These are phyloP conservation scores for Boloria selene DNA, from an alignment of 2,888 invertebrate genomes.

Conservation along the genomic window DNA sequence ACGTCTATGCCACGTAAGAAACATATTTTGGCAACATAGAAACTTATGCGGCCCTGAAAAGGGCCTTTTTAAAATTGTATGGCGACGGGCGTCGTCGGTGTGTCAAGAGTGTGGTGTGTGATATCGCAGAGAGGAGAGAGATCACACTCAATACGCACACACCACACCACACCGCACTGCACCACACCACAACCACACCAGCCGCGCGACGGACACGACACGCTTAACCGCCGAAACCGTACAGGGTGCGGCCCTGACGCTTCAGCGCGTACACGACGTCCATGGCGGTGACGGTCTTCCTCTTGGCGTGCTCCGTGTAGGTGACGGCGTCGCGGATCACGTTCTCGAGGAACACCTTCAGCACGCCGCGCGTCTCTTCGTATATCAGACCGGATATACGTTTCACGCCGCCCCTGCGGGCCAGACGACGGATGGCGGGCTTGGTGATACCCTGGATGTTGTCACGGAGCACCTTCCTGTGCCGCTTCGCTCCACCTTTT, in stretches of 20 bases:
- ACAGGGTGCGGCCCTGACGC: constrained; percentile 90
- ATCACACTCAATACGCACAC: too few species aligned
- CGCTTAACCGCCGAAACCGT: constrained; percentile 87
- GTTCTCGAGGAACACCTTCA: constrained; percentile 91
- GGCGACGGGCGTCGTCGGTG: too few species aligned
- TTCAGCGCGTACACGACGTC: constrained; percentile 93
- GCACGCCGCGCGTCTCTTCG: constrained; percentile 88
- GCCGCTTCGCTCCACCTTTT: constrained; percentile 91
- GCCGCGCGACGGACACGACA: too few species aligned
- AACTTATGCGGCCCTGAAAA: constrained; percentile 34
- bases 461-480: constrained; percentile 89
- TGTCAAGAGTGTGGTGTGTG: too few species aligned
- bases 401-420: constrained; percentile 48
- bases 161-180: too few species aligned
- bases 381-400: constrained; percentile 13
- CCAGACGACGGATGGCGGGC: constrained; percentile 88
- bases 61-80: constrained; percentile 21
- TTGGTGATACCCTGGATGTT: constrained; percentile 91
- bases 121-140: too few species aligned
- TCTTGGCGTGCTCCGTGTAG: constrained; percentile 93
- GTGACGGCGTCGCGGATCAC: constrained; percentile 92
- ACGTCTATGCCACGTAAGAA: not conserved
- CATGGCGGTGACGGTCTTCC: constrained; percentile 94
- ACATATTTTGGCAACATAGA: constrained; percentile 5
- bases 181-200: too few species aligned